Base-by-base conservation (phyloP, 2,113 vertebrate genomes). In the Rhinogobius similis region DNA sequence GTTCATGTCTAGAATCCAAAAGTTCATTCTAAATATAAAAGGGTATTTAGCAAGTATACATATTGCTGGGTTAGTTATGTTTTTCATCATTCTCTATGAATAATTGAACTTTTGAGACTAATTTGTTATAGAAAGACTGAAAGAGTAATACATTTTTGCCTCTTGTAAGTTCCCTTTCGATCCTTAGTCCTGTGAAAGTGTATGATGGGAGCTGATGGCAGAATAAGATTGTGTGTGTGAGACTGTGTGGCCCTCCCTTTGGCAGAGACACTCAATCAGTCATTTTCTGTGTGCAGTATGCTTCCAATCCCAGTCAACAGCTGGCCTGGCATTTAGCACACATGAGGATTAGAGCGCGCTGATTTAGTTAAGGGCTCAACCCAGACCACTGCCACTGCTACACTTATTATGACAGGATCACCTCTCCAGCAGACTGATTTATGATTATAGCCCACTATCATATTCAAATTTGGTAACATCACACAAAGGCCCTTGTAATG, bases 281-380 rank as follows among this genome's bases (percentile, higher is more conserved):
- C 81, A 79, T 58, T 84, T 84, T 88, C 87, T 88, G 79, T 85
- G 67, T 81, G 84, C 91, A 92, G 82, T 91, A 90, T 92, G 92
- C 82, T 92, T 89, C 81, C 90, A 92, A 92, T 93, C 91, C 90
- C 69, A 59, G 70, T 77, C 83, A 84, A 89, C 92, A 92, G 88
- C 90, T 93, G 92, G 89, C 84, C 75, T 24, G 43, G 82, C 86
- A 88, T 90, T 91, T 90, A 85, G 89, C 91, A 88, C 88, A 87
- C 89, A 85, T 83, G 82, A 68, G 90, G 90, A 92, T 92, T 92
- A 92, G 69, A 73, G 70, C 71, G 79, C 82, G 71, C 80, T 90
- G 90, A 90, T 90, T 92, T 90, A 86, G 69, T 89, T 90, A 89
- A 89, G 87, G 88, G 90, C 86, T 87, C 86, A 88, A 86, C 80